Percentiles rank a stretch among this genome's conserved stretches.
These are phyloP conservation scores for Lithobius niger DNA, from an alignment of 1,140 invertebrate species.

Conservation along the genomic window DNA sequence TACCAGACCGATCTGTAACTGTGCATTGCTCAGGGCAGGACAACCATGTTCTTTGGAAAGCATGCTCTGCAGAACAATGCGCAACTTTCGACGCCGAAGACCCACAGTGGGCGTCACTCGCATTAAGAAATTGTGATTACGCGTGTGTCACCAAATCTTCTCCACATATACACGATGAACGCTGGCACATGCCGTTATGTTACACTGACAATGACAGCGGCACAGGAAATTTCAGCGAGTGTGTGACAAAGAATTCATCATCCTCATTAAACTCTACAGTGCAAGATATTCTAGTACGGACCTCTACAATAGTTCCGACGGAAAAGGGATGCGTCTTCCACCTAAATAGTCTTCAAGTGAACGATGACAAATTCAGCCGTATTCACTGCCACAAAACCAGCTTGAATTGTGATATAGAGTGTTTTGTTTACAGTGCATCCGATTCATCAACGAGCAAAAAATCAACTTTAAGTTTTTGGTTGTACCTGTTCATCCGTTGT, in stretches of 20 bases:
- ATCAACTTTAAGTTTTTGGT: constrained; percentile 49
- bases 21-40: too few relatives aligned
- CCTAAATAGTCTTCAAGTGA: neutral
- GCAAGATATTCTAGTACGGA: too few relatives aligned
- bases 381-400: neutral
- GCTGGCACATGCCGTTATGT: too few relatives aligned
- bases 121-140: neutral
- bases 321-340: neutral
- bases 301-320: neutral
- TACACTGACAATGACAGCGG: too few relatives aligned
- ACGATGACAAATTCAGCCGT: neutral
- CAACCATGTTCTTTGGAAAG: neutral
- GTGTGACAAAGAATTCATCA: neutral
- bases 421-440: constrained; percentile 49
- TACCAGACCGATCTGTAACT: neutral
- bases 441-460: constrained; percentile 44
- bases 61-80: neutral
- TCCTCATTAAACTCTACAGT: neutral
- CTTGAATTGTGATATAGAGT: constrained; percentile 24
- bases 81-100: neutral
- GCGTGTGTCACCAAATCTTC: too few relatives aligned
- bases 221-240: neutral
- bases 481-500: constrained; percentile 49
- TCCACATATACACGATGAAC: too few relatives aligned
- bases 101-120: too few relatives aligned